A percentile compares a stretch with the other conserved stretches of the same genome.
These are phyloP conservation scores for Macrosiphum euphorbiae DNA, from an alignment of 2,888 invertebrate species.

Conservation along the genomic window DNA sequence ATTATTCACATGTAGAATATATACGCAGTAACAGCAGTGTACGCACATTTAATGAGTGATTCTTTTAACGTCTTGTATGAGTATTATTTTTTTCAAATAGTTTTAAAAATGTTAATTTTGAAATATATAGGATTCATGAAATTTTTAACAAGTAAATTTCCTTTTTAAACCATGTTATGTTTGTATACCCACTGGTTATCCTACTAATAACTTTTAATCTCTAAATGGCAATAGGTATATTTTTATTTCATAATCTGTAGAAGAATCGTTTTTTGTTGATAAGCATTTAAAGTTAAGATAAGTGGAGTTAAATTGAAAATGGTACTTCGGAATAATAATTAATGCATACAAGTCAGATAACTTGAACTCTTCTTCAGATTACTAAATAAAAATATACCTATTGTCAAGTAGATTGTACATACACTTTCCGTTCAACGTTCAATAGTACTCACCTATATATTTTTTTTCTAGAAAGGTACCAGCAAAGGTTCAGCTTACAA, in stretches of 20 bases:
- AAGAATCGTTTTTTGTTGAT: background rate
- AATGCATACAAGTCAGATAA: background rate
- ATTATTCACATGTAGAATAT: background rate
- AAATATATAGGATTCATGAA: background rate
- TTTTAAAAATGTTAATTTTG: background rate
- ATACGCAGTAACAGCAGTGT: background rate
- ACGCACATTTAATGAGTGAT: background rate
- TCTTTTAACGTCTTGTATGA: background rate
- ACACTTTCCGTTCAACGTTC: background rate
- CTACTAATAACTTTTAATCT: background rate
- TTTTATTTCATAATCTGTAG: background rate
- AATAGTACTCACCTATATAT: background rate
- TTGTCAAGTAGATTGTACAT: background rate
- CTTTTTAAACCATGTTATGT: background rate
- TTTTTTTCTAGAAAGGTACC: background rate
- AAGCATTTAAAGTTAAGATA: background rate
- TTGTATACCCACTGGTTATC: background rate
- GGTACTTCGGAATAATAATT: background rate
- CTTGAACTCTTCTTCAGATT: background rate
- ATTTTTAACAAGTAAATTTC: background rate
- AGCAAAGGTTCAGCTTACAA: background rate
- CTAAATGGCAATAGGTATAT: background rate
- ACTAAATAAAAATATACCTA: background rate
- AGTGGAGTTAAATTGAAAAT: background rate
- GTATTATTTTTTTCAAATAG: background rate